A percentile compares a stretch with the other conserved stretches of the same genome.
These are phyloP conservation scores for Berghia stephanieae DNA, from an alignment of 1,140 invertebrate genomes.

Conservation along the genomic window DNA sequence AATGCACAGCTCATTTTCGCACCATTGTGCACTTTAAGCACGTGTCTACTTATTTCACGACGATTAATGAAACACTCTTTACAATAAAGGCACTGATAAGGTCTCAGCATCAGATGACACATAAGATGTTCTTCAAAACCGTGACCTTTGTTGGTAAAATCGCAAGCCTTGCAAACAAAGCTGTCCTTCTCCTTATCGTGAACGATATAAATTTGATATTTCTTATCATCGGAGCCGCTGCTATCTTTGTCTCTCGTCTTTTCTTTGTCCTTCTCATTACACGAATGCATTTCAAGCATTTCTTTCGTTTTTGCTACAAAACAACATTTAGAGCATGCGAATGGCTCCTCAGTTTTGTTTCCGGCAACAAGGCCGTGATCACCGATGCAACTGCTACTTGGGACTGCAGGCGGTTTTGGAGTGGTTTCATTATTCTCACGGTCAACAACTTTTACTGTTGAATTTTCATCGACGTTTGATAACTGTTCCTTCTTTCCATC, in stretches of 20 bases:
- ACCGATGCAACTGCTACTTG: not conserved
- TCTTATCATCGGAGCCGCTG: constrained; percentile 22
- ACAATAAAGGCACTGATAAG: constrained; percentile 45
- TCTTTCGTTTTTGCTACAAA: constrained; percentile 29
- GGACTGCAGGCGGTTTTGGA: not conserved
- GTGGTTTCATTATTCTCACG: not conserved
- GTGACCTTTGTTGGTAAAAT: constrained; percentile 32
- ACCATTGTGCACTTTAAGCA: constrained; percentile 35
- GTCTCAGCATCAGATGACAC: constrained; percentile 42
- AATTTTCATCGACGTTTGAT: not conserved
- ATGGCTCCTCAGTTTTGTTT: not conserved
- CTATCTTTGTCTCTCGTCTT: no score
- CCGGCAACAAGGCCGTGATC: not conserved
- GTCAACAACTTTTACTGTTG: not conserved
- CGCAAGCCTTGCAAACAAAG: constrained; percentile 37
- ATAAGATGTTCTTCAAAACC: constrained; percentile 43
- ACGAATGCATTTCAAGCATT: constrained; percentile 32
- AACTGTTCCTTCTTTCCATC: no score
- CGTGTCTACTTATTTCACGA: constrained; percentile 39
- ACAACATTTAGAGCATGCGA: constrained; percentile 19
- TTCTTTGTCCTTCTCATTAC: constrained; percentile 30
- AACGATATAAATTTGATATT: constrained; percentile 34
- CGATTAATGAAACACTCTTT: constrained; percentile 41
- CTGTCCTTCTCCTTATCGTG: constrained; percentile 18
- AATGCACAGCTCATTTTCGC: constrained; percentile 45